phyloP scores from a whole-genome alignment of 2,888 invertebrate genomes.

The Venusia cambrica region DNA sequence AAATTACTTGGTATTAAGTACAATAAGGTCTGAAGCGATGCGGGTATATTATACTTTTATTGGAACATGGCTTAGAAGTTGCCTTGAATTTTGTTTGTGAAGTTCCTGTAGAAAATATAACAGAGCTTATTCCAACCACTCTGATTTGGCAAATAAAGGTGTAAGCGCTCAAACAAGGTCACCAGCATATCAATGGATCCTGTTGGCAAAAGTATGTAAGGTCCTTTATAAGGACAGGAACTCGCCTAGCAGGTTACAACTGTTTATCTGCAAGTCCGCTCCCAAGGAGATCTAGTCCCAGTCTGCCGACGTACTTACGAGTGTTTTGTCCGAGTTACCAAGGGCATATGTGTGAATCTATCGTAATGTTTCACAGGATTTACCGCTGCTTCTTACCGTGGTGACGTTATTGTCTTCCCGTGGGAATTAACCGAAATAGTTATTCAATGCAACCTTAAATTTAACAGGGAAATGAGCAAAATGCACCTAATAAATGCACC shows the following conservation, averaged over 20 bases:
- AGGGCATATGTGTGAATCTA: constrained; percentile 3
- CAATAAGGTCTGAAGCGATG: no score
- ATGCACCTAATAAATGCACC: no score
- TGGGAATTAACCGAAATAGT: no score
- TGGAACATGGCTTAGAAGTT: neutral
- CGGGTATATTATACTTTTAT: no score
- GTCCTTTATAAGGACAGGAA: constrained; percentile 13
- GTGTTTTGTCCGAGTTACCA: constrained; percentile 4
- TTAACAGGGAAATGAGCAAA: no score
- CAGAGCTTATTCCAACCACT: constrained; percentile 28
- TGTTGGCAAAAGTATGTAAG: constrained; percentile 15
- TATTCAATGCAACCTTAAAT: no score
- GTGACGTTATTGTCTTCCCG: no score
- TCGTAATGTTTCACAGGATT: neutral
- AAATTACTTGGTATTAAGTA: no score
- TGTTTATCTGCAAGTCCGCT: constrained; percentile 18
- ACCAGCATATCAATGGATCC: constrained; percentile 44
- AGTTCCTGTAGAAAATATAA: constrained; percentile 16
- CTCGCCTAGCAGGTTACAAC: constrained; percentile 9
- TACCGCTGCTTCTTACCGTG: no score
- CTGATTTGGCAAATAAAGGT: constrained; percentile 57
- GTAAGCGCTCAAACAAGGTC: constrained; percentile 56
- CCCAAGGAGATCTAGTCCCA: constrained; percentile 13
- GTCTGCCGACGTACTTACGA: constrained; percentile 4
- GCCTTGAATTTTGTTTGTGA: no score